Percentiles rank a stretch among this genome's conserved stretches.
Evolutionary conservation across 2,797 vertebrate genomes (phyloP).

Genomic region (Morelia viridis): DNA sequence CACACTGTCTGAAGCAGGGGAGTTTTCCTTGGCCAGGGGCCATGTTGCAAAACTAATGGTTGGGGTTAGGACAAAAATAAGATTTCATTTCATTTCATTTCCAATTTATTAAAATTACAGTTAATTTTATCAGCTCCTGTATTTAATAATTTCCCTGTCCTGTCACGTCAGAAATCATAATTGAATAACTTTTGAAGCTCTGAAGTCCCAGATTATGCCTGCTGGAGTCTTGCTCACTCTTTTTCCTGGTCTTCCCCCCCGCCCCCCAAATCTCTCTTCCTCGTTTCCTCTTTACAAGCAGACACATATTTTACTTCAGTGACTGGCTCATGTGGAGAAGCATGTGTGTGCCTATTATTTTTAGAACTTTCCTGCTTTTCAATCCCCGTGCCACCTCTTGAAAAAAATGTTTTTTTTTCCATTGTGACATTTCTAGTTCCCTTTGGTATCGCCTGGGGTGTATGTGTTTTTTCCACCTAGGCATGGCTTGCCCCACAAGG

Average conservation of each 20-base stretch:
- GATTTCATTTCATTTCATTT: not conserved
- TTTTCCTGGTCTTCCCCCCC: too few relatives aligned
- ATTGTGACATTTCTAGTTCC: not conserved
- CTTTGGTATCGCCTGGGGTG: slow-evolving; percentile 22
- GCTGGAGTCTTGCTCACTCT: not conserved
- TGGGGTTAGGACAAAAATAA: not conserved
- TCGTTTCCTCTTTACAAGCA: not conserved
- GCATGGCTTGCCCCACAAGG: not conserved
- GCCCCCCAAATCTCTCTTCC: not conserved
- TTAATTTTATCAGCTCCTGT: not conserved
- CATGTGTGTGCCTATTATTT: slow-evolving; percentile 57
- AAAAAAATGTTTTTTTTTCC: slow-evolving; percentile 40
- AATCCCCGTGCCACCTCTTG: slow-evolving; percentile 26
- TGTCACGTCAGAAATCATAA: not conserved
- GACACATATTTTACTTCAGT: not conserved
- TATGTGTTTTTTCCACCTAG: slow-evolving; percentile 45
- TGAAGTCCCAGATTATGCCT: not conserved
- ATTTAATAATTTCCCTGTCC: not conserved
- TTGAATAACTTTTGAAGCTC: not conserved
- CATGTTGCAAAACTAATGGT: not conserved
- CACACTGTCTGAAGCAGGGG: not conserved
- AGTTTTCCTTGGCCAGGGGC: too few relatives aligned
- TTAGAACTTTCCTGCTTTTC: slow-evolving; percentile 44
- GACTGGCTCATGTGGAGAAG: slow-evolving; percentile 38
- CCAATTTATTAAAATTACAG: not conserved